Base-by-base conservation (phyloP, 2,797 vertebrate genomes). In the Coregonus ussuriensis region DNA sequence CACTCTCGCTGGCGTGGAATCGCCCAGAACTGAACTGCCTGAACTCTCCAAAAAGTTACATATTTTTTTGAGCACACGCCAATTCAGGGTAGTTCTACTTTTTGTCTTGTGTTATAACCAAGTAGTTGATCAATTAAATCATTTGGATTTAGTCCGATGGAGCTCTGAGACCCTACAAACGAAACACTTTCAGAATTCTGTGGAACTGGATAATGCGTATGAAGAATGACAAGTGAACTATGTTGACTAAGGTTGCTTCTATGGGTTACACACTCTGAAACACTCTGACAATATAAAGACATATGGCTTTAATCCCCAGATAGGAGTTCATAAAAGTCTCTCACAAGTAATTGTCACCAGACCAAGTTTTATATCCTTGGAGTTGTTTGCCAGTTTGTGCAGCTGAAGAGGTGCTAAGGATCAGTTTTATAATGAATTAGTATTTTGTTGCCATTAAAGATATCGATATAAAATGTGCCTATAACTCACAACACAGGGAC, bases 371-470 rank as follows among this genome's bases (percentile, higher is more conserved):
- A 47, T 74, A 79, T 81, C 37, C 79, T 79, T 80, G 56, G 81
- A 81, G 68, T 67, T 18, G 71, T 85, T 87, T 90, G 83, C 86
- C 89, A 91, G 84, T 82, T 77, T 71, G 52, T 79, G 70, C 59
- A 81, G 83, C 77, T 91, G 89, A 93, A 11, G 41, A 47, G 90
- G 89, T 91, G 88, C 88, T 82, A 81, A 72, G 75, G 89, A 91
- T 88, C 76, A 77, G 81, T 87, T 82, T 54, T 86, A 71, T 88
- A 87, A 91, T 87, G 41, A 47, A 47, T 47, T 47, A 47, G 41
- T 47, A 2, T 47, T 47, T 47, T 47, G 41, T 47, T 47, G 11
- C 76, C 81, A 82, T 47, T 83, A 85, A 85, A 53, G 54, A 47
- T 77, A 70, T 71, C 77, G 9, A 47, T 47, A 47, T 47, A 47